phyloP scores from a whole-genome alignment of 2,797 vertebrate species.

The Anniella stebbinsi region DNA sequence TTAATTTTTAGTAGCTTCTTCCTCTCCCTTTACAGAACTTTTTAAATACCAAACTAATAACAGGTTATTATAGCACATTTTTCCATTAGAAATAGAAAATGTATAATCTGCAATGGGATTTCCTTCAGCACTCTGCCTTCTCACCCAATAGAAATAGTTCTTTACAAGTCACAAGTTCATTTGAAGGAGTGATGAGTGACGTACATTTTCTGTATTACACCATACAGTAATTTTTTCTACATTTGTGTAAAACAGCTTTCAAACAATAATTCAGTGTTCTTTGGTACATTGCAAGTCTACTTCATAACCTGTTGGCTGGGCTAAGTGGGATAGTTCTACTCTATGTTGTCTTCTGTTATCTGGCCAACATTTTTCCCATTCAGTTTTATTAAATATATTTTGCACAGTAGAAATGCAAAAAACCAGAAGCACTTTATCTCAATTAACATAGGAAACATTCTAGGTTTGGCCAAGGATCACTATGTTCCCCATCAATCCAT shows the following conservation, averaged over 20 bases:
- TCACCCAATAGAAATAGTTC: neutral
- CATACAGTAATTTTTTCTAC: slow-evolving; percentile 32
- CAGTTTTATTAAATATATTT: slow-evolving; percentile 64
- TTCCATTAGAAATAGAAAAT: neutral
- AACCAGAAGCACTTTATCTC: slow-evolving; percentile 59
- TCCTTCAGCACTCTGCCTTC: slow-evolving; percentile 42
- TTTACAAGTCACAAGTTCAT: neutral
- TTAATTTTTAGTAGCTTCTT: slow-evolving; percentile 19
- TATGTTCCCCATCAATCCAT: slow-evolving; percentile 48
- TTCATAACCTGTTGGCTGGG: slow-evolving; percentile 45
- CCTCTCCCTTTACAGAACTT: slow-evolving; percentile 39
- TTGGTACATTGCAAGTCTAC: slow-evolving; percentile 41
- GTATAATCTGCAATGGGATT: slow-evolving; percentile 28
- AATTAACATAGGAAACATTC: slow-evolving; percentile 44
- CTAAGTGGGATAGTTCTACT: slow-evolving; percentile 50
- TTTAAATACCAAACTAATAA: slow-evolving; percentile 54
- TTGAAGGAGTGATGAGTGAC: neutral
- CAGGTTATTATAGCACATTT: slow-evolving; percentile 33
- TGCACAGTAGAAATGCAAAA: slow-evolving; percentile 64
- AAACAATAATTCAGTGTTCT: slow-evolving; percentile 36
- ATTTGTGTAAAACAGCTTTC: slow-evolving; percentile 8
- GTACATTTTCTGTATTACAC: neutral
- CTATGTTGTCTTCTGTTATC: slow-evolving; percentile 47
- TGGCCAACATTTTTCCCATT: slow-evolving; percentile 48
- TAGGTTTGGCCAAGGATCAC: slow-evolving; percentile 74